These are phyloP conservation scores for Scaptomyza cyrtandrae DNA, from an alignment of 2,888 invertebrate species.

Conservation along the genomic window DNA sequence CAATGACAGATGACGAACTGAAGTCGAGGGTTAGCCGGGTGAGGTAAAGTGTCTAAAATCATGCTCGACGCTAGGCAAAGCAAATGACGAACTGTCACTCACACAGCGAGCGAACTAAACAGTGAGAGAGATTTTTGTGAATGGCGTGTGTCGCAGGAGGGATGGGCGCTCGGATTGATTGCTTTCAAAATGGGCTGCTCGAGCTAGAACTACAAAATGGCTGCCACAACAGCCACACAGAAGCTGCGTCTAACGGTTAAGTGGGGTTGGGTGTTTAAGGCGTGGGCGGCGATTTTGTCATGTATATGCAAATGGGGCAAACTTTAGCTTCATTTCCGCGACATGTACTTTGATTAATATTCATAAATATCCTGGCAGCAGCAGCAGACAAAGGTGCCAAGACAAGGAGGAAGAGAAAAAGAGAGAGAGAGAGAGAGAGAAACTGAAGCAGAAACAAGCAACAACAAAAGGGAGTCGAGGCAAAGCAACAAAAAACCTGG, in stretches of 20 bases:
- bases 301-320: constrained; percentile 47
- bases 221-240: constrained; percentile 25
- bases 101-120: constrained; percentile 28
- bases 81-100: constrained; percentile 77
- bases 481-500: constrained; percentile 53
- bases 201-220: constrained; percentile 54
- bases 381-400: constrained; percentile 35
- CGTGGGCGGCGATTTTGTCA: constrained; percentile 13
- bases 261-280: not conserved
- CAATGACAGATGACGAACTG: constrained; percentile 74
- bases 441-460: constrained; percentile 1
- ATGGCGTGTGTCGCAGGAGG: constrained; percentile 55
- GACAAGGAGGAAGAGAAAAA: constrained; percentile 9
- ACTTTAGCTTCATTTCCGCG: constrained; percentile 58
- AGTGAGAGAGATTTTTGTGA: constrained; percentile 18
- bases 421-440: constrained; percentile 6
- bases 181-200: constrained; percentile 65
- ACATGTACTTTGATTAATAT: constrained; percentile 73
- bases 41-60: constrained; percentile 70
- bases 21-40: constrained; percentile 26
- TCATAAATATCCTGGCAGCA: constrained; percentile 69
- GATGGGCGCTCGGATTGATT: constrained; percentile 64
- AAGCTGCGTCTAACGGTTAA: constrained; percentile 14
- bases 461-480: constrained; percentile 17
- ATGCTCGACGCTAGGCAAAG: constrained; percentile 42